phyloP scores from a whole-genome alignment of 2,113 vertebrate genomes.

The Oxyruncus cristatus region DNA sequence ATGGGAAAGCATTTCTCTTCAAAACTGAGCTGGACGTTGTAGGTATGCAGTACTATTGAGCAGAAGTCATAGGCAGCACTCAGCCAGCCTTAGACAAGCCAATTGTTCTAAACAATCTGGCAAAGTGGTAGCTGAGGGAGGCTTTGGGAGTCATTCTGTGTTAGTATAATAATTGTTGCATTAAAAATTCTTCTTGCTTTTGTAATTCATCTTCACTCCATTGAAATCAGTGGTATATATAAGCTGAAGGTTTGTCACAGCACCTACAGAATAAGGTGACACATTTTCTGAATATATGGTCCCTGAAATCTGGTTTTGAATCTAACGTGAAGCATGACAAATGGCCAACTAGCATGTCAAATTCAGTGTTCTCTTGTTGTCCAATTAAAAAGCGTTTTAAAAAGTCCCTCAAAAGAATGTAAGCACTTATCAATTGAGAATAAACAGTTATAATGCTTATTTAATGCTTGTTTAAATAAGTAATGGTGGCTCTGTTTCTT shows the following conservation, averaged over 20 bases:
- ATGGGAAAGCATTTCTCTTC: not conserved
- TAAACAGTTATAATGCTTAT: conserved; percentile 32
- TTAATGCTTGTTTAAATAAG: conserved; percentile 44
- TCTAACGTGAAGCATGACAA: not conserved
- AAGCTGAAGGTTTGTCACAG: not conserved
- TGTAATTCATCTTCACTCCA: not conserved
- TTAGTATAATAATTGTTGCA: not conserved
- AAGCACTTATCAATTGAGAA: not conserved
- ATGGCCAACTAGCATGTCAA: not conserved
- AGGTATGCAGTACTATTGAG: not conserved
- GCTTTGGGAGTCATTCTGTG: not conserved
- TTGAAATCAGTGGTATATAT: not conserved
- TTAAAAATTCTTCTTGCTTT: not conserved
- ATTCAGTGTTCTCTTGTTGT: not conserved
- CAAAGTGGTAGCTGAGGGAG: not conserved
- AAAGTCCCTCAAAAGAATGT: conserved; percentile 8
- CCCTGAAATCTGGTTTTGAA: not conserved
- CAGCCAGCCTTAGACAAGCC: not conserved
- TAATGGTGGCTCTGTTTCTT: not conserved
- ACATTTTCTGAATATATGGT: not conserved
- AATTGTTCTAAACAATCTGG: not conserved
- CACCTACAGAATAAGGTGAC: not conserved
- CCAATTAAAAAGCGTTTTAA: not conserved
- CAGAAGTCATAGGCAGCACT: not conserved
- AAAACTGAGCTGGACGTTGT: not conserved